phyloP scores from a whole-genome alignment of 2,888 invertebrate species.

The Diadromus collaris region DNA sequence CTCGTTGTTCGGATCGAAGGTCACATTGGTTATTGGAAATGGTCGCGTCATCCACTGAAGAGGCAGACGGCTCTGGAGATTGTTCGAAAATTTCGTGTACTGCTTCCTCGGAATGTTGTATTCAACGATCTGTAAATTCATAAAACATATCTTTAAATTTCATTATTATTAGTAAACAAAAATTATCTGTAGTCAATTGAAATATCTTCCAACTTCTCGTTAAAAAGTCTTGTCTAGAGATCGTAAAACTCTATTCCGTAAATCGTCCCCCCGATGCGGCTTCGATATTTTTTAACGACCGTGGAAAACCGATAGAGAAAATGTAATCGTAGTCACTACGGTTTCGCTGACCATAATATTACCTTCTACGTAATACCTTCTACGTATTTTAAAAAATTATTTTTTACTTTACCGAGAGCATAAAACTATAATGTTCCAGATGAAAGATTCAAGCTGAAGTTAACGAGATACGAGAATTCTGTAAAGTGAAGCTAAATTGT shows the following conservation, averaged over 20 bases:
- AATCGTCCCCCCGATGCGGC: constrained; percentile 42
- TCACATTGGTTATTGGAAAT: constrained; percentile 84
- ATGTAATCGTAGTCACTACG: constrained; percentile 55
- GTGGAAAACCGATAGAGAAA: constrained; percentile 60
- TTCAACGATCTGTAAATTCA: constrained; percentile 85
- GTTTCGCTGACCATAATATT: constrained; percentile 40
- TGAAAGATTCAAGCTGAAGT: constrained; percentile 43
- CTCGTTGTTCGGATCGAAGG: constrained; percentile 84
- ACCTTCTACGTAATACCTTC: constrained; percentile 17
- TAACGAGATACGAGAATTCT: constrained; percentile 43
- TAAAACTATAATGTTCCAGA: constrained; percentile 48
- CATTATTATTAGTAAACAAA: neutral
- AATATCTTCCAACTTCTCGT: constrained; percentile 5
- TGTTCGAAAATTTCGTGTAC: constrained; percentile 85
- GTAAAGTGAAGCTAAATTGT: constrained; percentile 49
- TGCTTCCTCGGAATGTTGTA: constrained; percentile 85
- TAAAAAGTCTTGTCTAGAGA: constrained; percentile 35
- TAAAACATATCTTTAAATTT: constrained; percentile 4
- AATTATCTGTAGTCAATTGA: constrained; percentile 1
- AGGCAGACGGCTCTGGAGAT: constrained; percentile 81
- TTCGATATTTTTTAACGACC: constrained; percentile 65
- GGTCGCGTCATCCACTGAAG: constrained; percentile 83
- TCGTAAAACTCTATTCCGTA: constrained; percentile 50
- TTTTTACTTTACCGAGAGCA: constrained; percentile 21
- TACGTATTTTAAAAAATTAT: too few relatives aligned